A percentile compares a stretch with the other conserved stretches of the same genome.
phyloP scores from a whole-genome alignment of 2,797 vertebrate species.

The Notolepis coatsorum region DNA sequence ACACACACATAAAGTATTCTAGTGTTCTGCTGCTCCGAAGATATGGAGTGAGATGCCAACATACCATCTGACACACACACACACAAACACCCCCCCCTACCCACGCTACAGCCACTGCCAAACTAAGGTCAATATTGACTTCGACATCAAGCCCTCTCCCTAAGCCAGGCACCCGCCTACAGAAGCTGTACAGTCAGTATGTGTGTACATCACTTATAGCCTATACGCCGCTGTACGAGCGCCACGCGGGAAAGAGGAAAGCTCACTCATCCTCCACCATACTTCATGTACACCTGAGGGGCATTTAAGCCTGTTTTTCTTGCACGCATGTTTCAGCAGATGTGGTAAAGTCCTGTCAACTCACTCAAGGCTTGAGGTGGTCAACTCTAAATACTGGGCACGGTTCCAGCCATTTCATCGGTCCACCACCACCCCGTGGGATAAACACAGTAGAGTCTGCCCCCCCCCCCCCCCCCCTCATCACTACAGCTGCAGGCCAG shows the following conservation, averaged over 20 bases:
- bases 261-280: slow-evolving; percentile 36
- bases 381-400: slow-evolving; percentile 39
- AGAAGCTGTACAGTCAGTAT: too few relatives aligned
- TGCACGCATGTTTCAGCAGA: slow-evolving; percentile 18
- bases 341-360: slow-evolving; percentile 36
- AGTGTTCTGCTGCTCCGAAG: slow-evolving; percentile 33
- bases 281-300: slow-evolving; percentile 16
- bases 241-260: slow-evolving; percentile 29
- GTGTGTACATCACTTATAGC: slow-evolving; percentile 32
- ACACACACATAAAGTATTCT: slow-evolving; percentile 23
- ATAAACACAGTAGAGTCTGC: slow-evolving; percentile 59
- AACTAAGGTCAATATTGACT: slow-evolving; percentile 76
- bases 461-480: too few relatives aligned
- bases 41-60: slow-evolving; percentile 46
- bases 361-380: slow-evolving; percentile 32
- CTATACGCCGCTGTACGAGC: slow-evolving; percentile 34
- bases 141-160: slow-evolving; percentile 45
- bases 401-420: slow-evolving; percentile 47
- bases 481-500: background rate
- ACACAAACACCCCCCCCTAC: slow-evolving; percentile 1
- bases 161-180: slow-evolving; percentile 47
- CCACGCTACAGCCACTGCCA: slow-evolving; percentile 28
- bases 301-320: slow-evolving; percentile 46
- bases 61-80: slow-evolving; percentile 24
- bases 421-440: slow-evolving; percentile 39